Conservation (phyloP, 2,797 vertebrate genomes). For the Microctenopoma lineatum region DNA sequence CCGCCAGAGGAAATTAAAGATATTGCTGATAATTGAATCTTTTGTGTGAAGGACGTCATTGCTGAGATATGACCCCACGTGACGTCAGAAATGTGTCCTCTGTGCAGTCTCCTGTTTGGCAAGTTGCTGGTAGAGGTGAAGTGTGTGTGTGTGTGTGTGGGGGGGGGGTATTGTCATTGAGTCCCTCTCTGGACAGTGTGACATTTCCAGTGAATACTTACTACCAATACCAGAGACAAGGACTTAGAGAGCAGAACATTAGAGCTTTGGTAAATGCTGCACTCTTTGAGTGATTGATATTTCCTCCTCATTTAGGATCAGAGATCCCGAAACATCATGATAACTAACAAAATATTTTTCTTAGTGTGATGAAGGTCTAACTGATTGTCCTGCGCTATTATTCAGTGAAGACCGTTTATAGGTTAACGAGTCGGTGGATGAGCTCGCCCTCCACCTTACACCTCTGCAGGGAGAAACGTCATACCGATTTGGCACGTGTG, state of each 20-base stretch:
- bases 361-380: background rate
- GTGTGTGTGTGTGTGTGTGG: too few relatives aligned
- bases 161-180: constrained; percentile 34
- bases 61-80: constrained; percentile 38
- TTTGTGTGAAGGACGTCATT: constrained; percentile 44
- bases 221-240: background rate
- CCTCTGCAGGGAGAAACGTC: constrained; percentile 41
- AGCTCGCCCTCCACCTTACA: constrained; percentile 6
- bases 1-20: constrained; percentile 29
- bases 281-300: too few relatives aligned
- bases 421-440: constrained; percentile 40
- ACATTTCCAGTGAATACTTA: constrained; percentile 15
- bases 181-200: constrained; percentile 12
- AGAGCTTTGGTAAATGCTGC: background rate
- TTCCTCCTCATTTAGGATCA: background rate
- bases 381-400: background rate
- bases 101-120: constrained; percentile 6
- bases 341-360: background rate
- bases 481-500: background rate
- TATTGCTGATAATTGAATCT: constrained; percentile 39
- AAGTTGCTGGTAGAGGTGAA: constrained; percentile 35
- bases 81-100: constrained; percentile 35
- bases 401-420: constrained; percentile 3
- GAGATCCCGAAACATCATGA: background rate
- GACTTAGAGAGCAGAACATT: background rate